Percentiles rank a stretch among this genome's conserved stretches.
phyloP scores from a whole-genome alignment of 2,888 invertebrate species.

The Galerucella calmariensis region DNA sequence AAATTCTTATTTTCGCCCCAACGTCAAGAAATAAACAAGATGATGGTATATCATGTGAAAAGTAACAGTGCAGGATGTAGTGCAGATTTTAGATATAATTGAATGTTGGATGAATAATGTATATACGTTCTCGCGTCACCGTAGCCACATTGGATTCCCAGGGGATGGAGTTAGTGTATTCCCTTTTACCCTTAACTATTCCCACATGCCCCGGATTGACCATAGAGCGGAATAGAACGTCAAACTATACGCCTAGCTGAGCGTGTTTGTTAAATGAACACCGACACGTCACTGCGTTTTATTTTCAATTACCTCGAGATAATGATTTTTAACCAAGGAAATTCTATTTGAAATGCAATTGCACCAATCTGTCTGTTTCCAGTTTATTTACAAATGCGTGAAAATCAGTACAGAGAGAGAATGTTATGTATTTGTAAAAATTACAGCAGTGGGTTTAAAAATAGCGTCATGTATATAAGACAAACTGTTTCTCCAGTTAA shows the following conservation, averaged over 20 bases:
- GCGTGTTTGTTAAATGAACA: conserved; percentile 62
- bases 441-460: too few species aligned
- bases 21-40: conserved; percentile 29
- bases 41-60: conserved; percentile 33
- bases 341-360: conserved; percentile 36
- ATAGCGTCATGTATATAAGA: too few species aligned
- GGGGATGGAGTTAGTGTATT: conserved; percentile 59
- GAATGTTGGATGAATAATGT: conserved; percentile 65
- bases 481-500: too few species aligned
- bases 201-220: conserved; percentile 50
- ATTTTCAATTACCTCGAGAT: conserved; percentile 55
- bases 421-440: too few species aligned
- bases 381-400: conserved; percentile 6
- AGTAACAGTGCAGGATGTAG: conserved; percentile 40
- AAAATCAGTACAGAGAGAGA: not conserved
- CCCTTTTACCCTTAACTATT: conserved; percentile 50
- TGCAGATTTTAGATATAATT: conserved; percentile 64
- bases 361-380: conserved; percentile 17
- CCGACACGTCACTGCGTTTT: conserved; percentile 56
- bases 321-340: conserved; percentile 47
- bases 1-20: conserved; percentile 35
- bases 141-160: conserved; percentile 56
- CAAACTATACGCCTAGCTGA: conserved; percentile 59
- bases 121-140: conserved; percentile 56
- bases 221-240: conserved; percentile 57